phyloP scores from a whole-genome alignment of 2,113 vertebrate genomes.

The Grammomys dolichurus region DNA sequence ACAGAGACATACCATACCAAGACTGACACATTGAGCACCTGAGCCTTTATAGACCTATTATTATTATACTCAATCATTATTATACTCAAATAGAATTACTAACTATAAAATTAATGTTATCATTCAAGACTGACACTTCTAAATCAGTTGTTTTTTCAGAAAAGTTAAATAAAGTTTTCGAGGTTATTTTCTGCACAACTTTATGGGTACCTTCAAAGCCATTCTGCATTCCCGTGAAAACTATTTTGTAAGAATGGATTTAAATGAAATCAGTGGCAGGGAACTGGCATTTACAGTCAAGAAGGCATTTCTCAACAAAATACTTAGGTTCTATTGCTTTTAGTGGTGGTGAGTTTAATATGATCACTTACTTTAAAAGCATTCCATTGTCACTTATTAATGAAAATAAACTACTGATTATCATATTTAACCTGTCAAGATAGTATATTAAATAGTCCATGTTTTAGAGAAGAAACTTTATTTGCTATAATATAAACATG shows the following conservation, averaged over 20 bases:
- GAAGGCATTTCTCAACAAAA: slow-evolving; percentile 83
- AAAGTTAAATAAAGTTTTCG: slow-evolving; percentile 44
- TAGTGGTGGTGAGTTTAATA: slow-evolving; percentile 86
- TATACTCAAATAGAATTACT: slow-evolving; percentile 44
- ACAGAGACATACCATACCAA: not conserved
- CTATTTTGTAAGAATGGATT: slow-evolving; percentile 79
- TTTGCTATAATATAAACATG: slow-evolving; percentile 77
- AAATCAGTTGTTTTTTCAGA: slow-evolving; percentile 28
- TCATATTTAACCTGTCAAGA: slow-evolving; percentile 84
- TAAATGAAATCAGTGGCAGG: slow-evolving; percentile 82
- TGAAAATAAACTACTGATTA: slow-evolving; percentile 82
- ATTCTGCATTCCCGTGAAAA: slow-evolving; percentile 69
- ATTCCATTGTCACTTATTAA: slow-evolving; percentile 84
- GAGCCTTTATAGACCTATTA: not conserved
- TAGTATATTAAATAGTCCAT: slow-evolving; percentile 82
- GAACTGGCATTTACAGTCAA: slow-evolving; percentile 81
- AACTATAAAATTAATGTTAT: slow-evolving; percentile 36
- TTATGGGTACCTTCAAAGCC: slow-evolving; percentile 63
- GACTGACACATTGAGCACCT: not conserved
- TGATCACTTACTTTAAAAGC: slow-evolving; percentile 87
- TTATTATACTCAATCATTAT: not conserved
- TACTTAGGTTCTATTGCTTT: slow-evolving; percentile 82
- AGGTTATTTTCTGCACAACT: slow-evolving; percentile 22
- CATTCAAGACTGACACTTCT: slow-evolving; percentile 31
- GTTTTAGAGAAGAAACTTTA: slow-evolving; percentile 79